Percentiles rank a stretch among this genome's conserved stretches.
Evolutionary conservation across 2,888 invertebrate genomes (phyloP).

Genomic region (Patella caerulea): DNA sequence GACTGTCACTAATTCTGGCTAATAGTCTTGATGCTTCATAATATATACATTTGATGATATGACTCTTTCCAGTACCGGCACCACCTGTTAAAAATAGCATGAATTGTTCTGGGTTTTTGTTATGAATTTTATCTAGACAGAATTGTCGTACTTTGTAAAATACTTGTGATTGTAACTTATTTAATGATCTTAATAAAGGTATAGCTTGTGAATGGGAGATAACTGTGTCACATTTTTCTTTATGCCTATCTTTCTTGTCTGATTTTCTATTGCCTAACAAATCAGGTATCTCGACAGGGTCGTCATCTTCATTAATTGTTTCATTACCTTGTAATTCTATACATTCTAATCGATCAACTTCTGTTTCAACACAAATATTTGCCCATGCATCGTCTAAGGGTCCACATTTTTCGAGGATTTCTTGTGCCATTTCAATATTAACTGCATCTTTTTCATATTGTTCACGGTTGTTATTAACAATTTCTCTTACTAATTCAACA

Average conservation of each 20-base stretch:
- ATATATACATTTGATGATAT: slow-evolving; percentile 23
- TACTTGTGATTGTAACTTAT: slow-evolving; percentile 18
- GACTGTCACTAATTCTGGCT: neutral
- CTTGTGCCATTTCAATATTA: neutral
- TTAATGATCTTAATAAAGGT: slow-evolving; percentile 20
- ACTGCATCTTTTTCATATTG: slow-evolving; percentile 6
- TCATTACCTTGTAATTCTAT: neutral
- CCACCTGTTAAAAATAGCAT: slow-evolving; percentile 25
- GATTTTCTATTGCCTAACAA: neutral
- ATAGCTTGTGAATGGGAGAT: neutral
- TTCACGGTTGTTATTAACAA: slow-evolving; percentile 4
- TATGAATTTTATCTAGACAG: slow-evolving; percentile 16
- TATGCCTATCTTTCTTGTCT: neutral
- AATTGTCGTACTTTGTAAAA: slow-evolving; percentile 28
- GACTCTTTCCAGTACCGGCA: slow-evolving; percentile 20
- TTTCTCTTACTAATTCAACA: neutral
- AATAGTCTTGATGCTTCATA: slow-evolving; percentile 22
- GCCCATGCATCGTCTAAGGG: slow-evolving; percentile 19
- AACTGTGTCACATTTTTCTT: too few relatives aligned
- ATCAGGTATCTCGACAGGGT: neutral
- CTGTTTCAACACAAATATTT: neutral
- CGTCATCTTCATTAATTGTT: slow-evolving; percentile 3
- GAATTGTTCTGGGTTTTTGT: neutral
- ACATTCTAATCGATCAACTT: slow-evolving; percentile 5
- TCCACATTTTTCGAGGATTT: slow-evolving; percentile 8